Base-by-base conservation (phyloP, 2,888 invertebrate species). In the Pachycephus smyrnensis region DNA sequence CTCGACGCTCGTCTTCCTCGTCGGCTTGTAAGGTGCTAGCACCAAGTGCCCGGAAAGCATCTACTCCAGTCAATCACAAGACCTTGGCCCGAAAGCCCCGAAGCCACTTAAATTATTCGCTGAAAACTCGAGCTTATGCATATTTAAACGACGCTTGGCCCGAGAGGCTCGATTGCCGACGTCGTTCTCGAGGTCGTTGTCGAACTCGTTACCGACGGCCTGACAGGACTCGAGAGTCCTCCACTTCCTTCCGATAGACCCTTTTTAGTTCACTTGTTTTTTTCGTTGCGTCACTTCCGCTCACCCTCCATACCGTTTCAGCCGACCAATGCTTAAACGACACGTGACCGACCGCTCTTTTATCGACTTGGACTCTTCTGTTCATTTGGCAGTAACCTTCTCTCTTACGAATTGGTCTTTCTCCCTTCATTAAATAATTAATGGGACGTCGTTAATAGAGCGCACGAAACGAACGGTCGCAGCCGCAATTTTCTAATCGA, bases 41-140 rank as follows among this genome's bases (percentile, higher is more conserved):
- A 71, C 71, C 55, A 23, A 55, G 55, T 55, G 55, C 55, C 55
- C 55, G 23, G 55, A 55, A 55, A 23, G 55, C 55, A 55, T 55
- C 23, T 55, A 71, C 73, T 33, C n/a, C 30, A n/a, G 36, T 31
- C 73, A 73, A 37, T 36, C 71, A 36, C 32, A 31, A 40, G 55
- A 32, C 78, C 78, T 78, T 78, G 78, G 75, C 78, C 71, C 68
- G 30, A 40, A 75, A 71, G 30, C 75, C 33, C 32, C 23, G 15
- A 75, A 75, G 75, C 36, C 55, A 69, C 69, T 69, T 73, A 69
- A 78, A 75, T 75, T 40, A 69, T 73, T 78, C 36, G 36, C 74
- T 30, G 37, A 33, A n/a, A 36, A 35, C 74, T 31, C 4, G 55
- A 23, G 35, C 74, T 74, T 36, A 35, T 74, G 74, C 12, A 74